Evolutionary conservation across 2,888 invertebrate genomes (phyloP).

Genomic region (Idaea straminata): DNA sequence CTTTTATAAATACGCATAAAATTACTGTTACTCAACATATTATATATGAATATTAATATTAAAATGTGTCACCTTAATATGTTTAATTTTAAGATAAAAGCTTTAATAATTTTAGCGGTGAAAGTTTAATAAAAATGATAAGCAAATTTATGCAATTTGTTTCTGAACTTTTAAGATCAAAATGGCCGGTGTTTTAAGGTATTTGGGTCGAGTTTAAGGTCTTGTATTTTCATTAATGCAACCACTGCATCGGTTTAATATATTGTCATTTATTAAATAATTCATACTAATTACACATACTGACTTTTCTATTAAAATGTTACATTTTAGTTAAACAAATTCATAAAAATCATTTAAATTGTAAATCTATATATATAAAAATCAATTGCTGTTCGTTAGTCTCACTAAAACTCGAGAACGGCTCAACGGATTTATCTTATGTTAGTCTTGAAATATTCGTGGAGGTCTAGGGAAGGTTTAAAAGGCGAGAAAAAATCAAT

Average conservation of each 20-base stretch:
- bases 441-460: no score
- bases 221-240: not conserved
- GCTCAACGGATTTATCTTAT: no score
- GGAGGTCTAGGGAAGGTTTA: no score
- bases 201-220: slow-evolving; percentile 14
- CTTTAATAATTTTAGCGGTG: slow-evolving; percentile 45
- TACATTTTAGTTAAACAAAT: no score
- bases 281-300: not conserved
- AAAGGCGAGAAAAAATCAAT: no score
- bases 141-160: slow-evolving; percentile 47
- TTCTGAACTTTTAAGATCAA: slow-evolving; percentile 31
- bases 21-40: slow-evolving; percentile 25
- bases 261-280: not conserved
- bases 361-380: no score
- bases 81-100: slow-evolving; percentile 30
- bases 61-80: slow-evolving; percentile 32
- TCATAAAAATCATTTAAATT: no score
- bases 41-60: slow-evolving; percentile 39
- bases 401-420: no score
- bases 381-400: no score
- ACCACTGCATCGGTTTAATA: not conserved
- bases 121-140: slow-evolving; percentile 58
- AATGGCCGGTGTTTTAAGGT: slow-evolving; percentile 14
- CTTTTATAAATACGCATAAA: slow-evolving; percentile 45
- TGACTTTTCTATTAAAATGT: no score